These are phyloP conservation scores for Hypomesus transpacificus DNA, from an alignment of 2,113 vertebrate species.

Conservation along the genomic window DNA sequence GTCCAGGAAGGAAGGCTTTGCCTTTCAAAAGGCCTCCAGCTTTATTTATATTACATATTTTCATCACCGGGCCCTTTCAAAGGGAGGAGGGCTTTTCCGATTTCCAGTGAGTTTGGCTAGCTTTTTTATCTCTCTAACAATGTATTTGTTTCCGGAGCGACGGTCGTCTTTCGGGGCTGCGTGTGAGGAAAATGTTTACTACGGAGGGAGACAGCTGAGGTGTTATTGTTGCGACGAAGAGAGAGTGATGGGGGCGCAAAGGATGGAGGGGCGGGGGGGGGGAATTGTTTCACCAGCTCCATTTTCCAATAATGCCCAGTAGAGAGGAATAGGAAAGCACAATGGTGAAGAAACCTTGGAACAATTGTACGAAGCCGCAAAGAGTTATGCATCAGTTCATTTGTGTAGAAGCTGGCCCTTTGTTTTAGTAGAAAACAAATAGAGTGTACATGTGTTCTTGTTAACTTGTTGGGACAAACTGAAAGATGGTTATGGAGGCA, in stretches of 20 bases:
- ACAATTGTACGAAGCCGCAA: conserved; percentile 41
- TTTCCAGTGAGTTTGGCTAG: conserved; percentile 56
- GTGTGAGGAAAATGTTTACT: conserved; percentile 48
- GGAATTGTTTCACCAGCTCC: conserved; percentile 62
- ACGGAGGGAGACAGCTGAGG: conserved; percentile 56
- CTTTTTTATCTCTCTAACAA: conserved; percentile 55
- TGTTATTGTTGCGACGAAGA: conserved; percentile 55
- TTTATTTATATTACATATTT: conserved; percentile 82
- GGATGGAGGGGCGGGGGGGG: conserved; percentile 41
- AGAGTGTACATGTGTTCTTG: conserved; percentile 21
- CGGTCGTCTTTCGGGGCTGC: conserved; percentile 26
- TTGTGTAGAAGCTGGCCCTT: conserved; percentile 36
- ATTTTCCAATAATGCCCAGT: conserved; percentile 57
- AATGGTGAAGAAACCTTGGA: conserved; percentile 55
- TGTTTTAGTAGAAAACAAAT: conserved; percentile 29
- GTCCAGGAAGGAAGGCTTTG: conserved; percentile 78
- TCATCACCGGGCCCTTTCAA: conserved; percentile 71
- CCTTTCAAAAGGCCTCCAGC: conserved; percentile 73
- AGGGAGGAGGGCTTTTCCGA: conserved; percentile 61
- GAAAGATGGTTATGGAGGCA: conserved; percentile 23
- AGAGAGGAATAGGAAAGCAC: conserved; percentile 17
- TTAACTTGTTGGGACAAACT: conserved; percentile 29
- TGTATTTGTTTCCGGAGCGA: conserved; percentile 61
- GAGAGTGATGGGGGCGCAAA: conserved; percentile 55
- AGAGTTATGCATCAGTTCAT: conserved; percentile 18